Conservation (phyloP, 30 jellyfish, hydroid and myxozoan species). For the Hydractinia symbiolongicarpus region DNA sequence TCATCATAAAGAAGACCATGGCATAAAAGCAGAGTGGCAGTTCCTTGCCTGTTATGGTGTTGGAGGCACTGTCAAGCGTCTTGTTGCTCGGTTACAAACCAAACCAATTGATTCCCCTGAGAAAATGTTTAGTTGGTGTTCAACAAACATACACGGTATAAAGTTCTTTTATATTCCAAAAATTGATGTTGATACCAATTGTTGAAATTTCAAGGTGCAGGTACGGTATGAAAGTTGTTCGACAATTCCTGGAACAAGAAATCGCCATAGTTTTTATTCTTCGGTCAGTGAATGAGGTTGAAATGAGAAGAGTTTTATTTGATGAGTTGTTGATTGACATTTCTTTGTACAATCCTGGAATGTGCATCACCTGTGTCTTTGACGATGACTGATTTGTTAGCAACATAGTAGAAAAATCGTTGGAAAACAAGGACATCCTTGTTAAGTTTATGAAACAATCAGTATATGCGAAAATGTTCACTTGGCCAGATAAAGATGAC, state of each 20-base stretch:
- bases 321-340: constrained; percentile 21
- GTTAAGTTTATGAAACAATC: constrained; percentile 33
- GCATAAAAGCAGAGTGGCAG: constrained; percentile 47
- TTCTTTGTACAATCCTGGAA: constrained; percentile 30
- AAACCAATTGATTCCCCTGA: too few species aligned
- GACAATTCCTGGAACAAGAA: constrained; percentile 43
- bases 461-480: background rate
- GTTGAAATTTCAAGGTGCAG: constrained; percentile 16
- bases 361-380: constrained; percentile 40
- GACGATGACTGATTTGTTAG: constrained; percentile 28
- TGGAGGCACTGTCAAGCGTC: constrained; percentile 40
- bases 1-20: constrained; percentile 24
- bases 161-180: constrained; percentile 17
- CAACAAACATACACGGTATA: constrained; percentile 21
- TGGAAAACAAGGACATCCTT: constrained; percentile 37
- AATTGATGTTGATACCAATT: background rate
- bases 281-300: constrained; percentile 15
- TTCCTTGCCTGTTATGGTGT: constrained; percentile 46
- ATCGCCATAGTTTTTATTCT: constrained; percentile 41
- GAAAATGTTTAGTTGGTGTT: background rate
- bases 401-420: constrained; percentile 19
- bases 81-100: constrained; percentile 26
- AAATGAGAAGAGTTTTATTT: constrained; percentile 40
- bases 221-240: constrained; percentile 22
- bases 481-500: too few species aligned